Percentiles rank a stretch among this genome's conserved stretches.
phyloP scores from a whole-genome alignment of 2,797 vertebrate genomes.

The Sebastes iracundus region DNA sequence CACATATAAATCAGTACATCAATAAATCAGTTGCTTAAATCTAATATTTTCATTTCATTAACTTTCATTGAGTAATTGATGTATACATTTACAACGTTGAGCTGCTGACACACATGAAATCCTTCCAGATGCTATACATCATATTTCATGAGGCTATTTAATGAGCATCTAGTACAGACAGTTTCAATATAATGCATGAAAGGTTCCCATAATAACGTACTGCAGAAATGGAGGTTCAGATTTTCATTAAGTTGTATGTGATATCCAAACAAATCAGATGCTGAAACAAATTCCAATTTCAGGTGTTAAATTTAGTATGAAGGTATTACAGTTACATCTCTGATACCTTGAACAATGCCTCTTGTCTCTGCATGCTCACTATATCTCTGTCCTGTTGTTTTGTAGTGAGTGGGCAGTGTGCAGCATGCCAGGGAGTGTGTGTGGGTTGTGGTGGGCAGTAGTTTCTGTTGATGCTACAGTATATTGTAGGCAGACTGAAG shows the following conservation, averaged over 20 bases:
- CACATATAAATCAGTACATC: neutral
- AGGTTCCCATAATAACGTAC: neutral
- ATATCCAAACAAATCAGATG: neutral
- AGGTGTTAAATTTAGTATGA: neutral
- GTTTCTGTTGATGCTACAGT: conserved; percentile 35
- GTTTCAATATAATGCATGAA: neutral
- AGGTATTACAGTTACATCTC: neutral
- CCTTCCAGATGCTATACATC: neutral
- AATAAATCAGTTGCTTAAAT: neutral
- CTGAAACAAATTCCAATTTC: neutral
- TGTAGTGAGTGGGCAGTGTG: conserved; percentile 62
- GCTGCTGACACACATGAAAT: neutral
- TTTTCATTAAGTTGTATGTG: neutral
- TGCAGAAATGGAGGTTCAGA: neutral
- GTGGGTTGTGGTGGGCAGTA: conserved; percentile 62
- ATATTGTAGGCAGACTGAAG: conserved; percentile 44
- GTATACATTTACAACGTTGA: neutral
- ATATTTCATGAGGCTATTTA: neutral
- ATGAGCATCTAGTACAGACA: neutral
- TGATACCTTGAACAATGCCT: neutral
- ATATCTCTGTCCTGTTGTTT: conserved; percentile 50
- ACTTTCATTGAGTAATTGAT: neutral
- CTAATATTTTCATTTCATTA: neutral
- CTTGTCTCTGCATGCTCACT: conserved; percentile 19
- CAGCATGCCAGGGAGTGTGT: conserved; percentile 49